Base-by-base conservation (phyloP, 2,113 vertebrate species). In the Reinhardtius hippoglossoides region DNA sequence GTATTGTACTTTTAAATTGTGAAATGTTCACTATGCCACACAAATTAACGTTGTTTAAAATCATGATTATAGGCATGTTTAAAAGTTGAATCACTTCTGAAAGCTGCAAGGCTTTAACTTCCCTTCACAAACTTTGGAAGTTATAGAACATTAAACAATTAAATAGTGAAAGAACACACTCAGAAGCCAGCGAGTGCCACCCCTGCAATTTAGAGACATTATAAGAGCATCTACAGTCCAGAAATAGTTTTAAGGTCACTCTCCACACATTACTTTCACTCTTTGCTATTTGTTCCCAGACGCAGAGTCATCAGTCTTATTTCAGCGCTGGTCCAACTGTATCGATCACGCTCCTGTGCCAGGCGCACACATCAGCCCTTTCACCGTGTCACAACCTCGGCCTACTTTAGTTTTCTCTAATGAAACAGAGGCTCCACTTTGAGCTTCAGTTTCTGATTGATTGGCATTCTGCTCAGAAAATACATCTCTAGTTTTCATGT, bases 391-490 rank as follows among this genome's bases (percentile, higher is more conserved):
- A 70, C 12, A 67, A 63, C 57, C 48, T 78, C 40, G 9, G 65
- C 48, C 37, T 57, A 16, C 71, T 78, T 80, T 2, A 12, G 24
- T 74, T 74, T 73, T 68, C 18, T 70, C 61, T 18, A 24, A 66
- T 0, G 72, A 67, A 82, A 84, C 27, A 15, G 14, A 76, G 68
- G 48, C 81, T 58, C 8, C 1, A 10, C 60, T 16, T 5, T 15
- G 37, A 65, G 87, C 64, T 87, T 81, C 44, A 26, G 81, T 91
- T 80, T 85, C 87, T 82, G 88, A 90, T 83, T 72, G 76, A 89
- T 82, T 82, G 54, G 26, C 20, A 48, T 77, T 65, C 78, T 69
- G n/a, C 14, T 26, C 31, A 69, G 61, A 42, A 27, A 84, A 88
- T 62, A n/a, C 59, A 79, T 52, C 18, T 84, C 55, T 58, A 59